Base-by-base conservation (phyloP, 2,888 invertebrate genomes). In the Uloborus plumipes region DNA sequence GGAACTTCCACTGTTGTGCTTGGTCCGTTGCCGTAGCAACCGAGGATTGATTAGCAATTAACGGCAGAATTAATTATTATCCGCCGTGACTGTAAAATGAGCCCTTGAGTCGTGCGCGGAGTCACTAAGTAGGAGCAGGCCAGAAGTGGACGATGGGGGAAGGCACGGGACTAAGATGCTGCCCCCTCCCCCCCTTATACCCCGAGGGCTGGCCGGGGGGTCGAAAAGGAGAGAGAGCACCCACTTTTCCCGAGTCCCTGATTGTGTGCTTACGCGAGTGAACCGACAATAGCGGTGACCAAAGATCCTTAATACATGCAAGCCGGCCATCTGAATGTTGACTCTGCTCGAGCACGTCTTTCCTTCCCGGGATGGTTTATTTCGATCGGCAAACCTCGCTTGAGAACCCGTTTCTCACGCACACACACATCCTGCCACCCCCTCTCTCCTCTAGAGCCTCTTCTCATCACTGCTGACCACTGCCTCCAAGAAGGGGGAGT, bases 11-110 rank as follows among this genome's bases (percentile, higher is more conserved):
- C 58, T 79, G 79, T 79, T 79, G 73, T 79, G 79, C 79, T 73
- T 77, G 77, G 70, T 64, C 50, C 65, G 84, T 80, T 66, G 70
- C 84, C 67, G 80, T 84, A 77, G 83, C 53, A 47, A 84, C 77
- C 31, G 81, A 79, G 85, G 84, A 85, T 85, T 85, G 85, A 85
- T 85, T 85, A 85, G 85, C 84, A 85, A 85, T 85, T 85, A 84
- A 85, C 85, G 81, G 83, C 77, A 83, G 85, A 85, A 85, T 85
- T 85, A 85, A 85, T 85, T 85, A 85, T 85, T 83, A 82, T 84
- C 84, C 84, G 85, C 85, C 84, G 85, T 84, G 85, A 85, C 84
- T 84, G 84, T 84, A 79, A 84, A 84, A 84, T 84, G 79, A 84
- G 75, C 74, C 66, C 84, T 84, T 84, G 83, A 84, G 83, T 84